phyloP scores from a whole-genome alignment of 2,113 vertebrate genomes.

The Mastomys coucha region DNA sequence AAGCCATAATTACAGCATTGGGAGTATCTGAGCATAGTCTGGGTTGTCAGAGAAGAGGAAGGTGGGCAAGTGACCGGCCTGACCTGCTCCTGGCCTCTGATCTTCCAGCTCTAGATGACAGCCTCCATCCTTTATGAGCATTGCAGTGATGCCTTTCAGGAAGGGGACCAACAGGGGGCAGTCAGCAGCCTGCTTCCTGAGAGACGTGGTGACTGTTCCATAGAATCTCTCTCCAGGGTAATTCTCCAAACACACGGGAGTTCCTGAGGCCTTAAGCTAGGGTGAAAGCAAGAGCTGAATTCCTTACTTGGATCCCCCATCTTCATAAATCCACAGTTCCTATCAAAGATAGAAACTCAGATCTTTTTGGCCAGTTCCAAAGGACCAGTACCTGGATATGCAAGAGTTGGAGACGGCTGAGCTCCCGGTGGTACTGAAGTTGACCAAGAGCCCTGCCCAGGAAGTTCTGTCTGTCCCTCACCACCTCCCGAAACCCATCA shows the following conservation, averaged over 20 bases:
- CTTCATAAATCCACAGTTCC: neutral
- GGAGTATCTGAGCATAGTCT: neutral
- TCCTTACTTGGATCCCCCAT: neutral
- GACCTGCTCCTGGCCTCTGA: slow-evolving; percentile 23
- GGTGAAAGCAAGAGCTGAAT: slow-evolving; percentile 39
- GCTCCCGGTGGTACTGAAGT: slow-evolving; percentile 86
- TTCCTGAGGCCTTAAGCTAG: slow-evolving; percentile 88
- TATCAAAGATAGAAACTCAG: neutral
- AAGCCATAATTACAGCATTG: neutral
- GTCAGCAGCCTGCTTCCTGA: slow-evolving; percentile 63
- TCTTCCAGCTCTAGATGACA: neutral
- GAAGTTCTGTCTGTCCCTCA: slow-evolving; percentile 83
- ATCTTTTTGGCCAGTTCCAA: neutral
- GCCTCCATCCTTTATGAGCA: slow-evolving; percentile 79
- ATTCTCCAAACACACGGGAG: slow-evolving; percentile 88
- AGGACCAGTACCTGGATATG: slow-evolving; percentile 89
- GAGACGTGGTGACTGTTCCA: slow-evolving; percentile 11
- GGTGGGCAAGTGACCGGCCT: neutral
- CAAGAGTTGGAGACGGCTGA: slow-evolving; percentile 84
- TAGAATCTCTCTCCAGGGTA: slow-evolving; percentile 83
- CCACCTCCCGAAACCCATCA: slow-evolving; percentile 86
- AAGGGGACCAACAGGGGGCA: slow-evolving; percentile 88
- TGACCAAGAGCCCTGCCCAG: slow-evolving; percentile 86
- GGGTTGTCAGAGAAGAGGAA: neutral
- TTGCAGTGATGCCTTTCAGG: slow-evolving; percentile 86